Conservation (phyloP, 1,140 invertebrate species). For the Berghia stephanieae region DNA sequence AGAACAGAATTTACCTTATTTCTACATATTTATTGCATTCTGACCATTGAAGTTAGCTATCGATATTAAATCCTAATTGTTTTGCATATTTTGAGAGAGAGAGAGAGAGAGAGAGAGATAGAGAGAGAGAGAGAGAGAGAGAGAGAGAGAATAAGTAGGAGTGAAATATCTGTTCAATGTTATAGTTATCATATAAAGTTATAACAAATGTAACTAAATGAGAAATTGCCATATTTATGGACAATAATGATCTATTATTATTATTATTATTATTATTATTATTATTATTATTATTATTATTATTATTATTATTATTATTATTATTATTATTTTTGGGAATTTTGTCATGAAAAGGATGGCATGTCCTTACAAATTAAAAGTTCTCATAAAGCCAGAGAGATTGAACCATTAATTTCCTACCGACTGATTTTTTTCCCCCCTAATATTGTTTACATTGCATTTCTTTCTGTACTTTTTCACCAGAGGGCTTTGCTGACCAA, state of each 20-base stretch:
- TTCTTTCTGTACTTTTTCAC: background rate
- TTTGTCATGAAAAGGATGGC: too few species aligned
- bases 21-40: background rate
- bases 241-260: background rate
- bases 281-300: background rate
- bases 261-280: background rate
- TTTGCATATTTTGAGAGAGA: too few species aligned
- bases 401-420: too few species aligned
- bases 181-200: background rate
- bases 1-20: too few species aligned
- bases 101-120: slow-evolving; percentile 6
- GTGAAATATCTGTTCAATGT: background rate
- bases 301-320: slow-evolving; percentile 17
- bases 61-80: background rate
- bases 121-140: slow-evolving; percentile 8
- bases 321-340: background rate
- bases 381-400: too few species aligned
- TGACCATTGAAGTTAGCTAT: too few species aligned
- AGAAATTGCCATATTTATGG: too few species aligned
- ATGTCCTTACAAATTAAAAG: too few species aligned
- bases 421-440: slow-evolving; percentile 8
- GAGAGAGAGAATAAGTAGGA: background rate
- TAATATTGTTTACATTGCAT: too few species aligned
- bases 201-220: too few species aligned
- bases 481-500: slow-evolving; percentile 8